Percentiles rank a stretch among this genome's conserved stretches.
phyloP scores from a whole-genome alignment of 2,113 vertebrate genomes.

The Aspiorhynchus laticeps region DNA sequence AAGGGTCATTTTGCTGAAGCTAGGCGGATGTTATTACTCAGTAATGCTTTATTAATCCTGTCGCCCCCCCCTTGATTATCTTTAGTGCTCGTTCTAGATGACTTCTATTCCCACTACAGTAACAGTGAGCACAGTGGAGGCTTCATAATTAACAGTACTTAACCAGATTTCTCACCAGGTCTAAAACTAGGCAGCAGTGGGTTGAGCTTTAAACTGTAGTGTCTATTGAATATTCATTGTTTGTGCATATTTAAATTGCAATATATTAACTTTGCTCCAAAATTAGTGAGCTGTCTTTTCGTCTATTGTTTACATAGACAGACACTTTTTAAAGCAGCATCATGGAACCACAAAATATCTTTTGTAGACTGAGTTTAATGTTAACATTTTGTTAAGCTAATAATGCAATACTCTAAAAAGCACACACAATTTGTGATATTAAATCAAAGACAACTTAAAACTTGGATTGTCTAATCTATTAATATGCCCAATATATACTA shows the following conservation, averaged over 20 bases:
- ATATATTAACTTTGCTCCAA: not conserved
- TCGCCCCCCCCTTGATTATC: not conserved
- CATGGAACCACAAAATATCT: not conserved
- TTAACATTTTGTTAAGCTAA: not conserved
- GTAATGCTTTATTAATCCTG: conserved; percentile 9
- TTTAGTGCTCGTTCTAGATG: not conserved
- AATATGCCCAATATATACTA: no score
- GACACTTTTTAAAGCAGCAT: not conserved
- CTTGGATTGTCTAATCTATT: no score
- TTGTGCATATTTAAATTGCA: not conserved
- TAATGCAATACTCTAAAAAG: not conserved
- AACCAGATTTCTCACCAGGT: not conserved
- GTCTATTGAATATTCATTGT: not conserved
- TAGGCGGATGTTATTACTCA: not conserved
- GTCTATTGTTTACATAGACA: not conserved
- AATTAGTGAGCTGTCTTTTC: not conserved
- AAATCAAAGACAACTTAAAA: no score
- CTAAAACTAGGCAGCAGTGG: not conserved
- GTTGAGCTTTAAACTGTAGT: not conserved
- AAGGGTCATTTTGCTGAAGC: not conserved
- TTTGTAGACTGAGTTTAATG: not conserved
- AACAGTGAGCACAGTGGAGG: not conserved
- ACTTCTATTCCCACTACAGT: not conserved
- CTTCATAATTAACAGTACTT: conserved; percentile 6
- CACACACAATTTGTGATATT: not conserved